phyloP scores from a whole-genome alignment of 2,797 vertebrate species.

The Aeoliscus strigatus region DNA sequence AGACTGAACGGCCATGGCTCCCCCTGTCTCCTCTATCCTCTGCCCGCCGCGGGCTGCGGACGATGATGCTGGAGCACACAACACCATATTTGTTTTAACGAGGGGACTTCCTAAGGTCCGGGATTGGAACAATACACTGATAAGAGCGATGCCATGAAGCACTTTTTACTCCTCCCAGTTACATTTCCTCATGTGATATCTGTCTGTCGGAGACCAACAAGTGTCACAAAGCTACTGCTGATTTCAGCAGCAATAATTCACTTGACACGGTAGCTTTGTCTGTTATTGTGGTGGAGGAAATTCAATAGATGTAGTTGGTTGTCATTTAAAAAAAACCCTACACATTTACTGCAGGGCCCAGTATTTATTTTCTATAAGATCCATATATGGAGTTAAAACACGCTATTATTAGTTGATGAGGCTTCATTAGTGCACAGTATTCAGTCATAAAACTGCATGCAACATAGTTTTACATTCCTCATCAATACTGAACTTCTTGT shows the following conservation, averaged over 20 bases:
- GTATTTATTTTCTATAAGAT: too few relatives aligned
- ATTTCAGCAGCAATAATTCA: conserved; percentile 24
- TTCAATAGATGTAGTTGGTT: too few relatives aligned
- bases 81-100: conserved; percentile 52
- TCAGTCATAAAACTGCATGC: too few relatives aligned
- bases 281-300: too few relatives aligned
- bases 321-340: too few relatives aligned
- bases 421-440: too few relatives aligned
- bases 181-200: conserved; percentile 71
- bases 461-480: too few relatives aligned
- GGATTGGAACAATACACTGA: conserved; percentile 79
- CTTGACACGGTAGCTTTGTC: too few relatives aligned
- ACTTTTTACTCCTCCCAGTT: conserved; percentile 80
- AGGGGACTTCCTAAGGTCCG: conserved; percentile 59
- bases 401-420: too few relatives aligned
- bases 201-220: conserved; percentile 34
- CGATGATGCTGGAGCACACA: conserved; percentile 40
- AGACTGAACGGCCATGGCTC: conserved; percentile 55
- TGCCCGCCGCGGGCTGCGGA: conserved; percentile 18
- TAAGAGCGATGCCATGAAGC: conserved; percentile 70
- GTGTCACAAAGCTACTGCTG: conserved; percentile 31
- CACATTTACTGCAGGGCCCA: too few relatives aligned
- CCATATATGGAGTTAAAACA: too few relatives aligned
- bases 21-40: conserved; percentile 52
- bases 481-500: too few relatives aligned